Evolutionary conservation across 2,797 vertebrate genomes (phyloP).

Genomic region (Bradypodion pumilum): DNA sequence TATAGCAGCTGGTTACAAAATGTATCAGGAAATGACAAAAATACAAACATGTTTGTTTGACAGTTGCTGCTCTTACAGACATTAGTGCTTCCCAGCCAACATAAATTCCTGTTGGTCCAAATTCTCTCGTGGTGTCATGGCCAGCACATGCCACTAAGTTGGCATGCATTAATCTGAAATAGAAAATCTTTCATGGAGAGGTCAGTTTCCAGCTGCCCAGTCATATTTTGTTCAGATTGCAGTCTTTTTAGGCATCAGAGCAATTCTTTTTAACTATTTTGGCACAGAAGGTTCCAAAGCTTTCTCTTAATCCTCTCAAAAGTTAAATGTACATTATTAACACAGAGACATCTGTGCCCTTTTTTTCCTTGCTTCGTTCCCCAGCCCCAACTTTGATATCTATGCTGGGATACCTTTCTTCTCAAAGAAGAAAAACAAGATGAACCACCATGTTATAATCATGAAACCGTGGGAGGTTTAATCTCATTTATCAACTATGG

Average conservation of each 20-base stretch:
- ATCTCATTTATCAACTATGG: neutral
- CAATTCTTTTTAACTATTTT: neutral
- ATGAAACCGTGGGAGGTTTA: constrained; percentile 9
- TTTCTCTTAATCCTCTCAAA: neutral
- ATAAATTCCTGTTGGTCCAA: neutral
- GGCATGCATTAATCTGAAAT: neutral
- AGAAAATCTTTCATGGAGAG: neutral
- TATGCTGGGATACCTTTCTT: constrained; percentile 9
- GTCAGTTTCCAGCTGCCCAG: neutral
- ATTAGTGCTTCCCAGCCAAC: neutral
- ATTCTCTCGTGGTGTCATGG: neutral
- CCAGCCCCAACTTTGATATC: neutral
- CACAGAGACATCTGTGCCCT: constrained; percentile 6
- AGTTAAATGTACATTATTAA: constrained; percentile 11
- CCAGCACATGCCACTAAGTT: neutral
- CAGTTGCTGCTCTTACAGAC: neutral
- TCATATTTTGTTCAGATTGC: neutral
- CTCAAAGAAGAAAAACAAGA: constrained; percentile 10
- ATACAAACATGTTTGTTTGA: neutral
- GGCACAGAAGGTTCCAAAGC: neutral
- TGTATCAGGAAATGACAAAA: neutral
- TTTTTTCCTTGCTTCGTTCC: neutral
- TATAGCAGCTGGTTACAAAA: neutral
- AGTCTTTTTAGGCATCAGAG: neutral
- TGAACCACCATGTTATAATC: constrained; percentile 8